These are phyloP conservation scores for Poeciliopsis turneri DNA, from an alignment of 2,797 vertebrate species.

Conservation along the genomic window DNA sequence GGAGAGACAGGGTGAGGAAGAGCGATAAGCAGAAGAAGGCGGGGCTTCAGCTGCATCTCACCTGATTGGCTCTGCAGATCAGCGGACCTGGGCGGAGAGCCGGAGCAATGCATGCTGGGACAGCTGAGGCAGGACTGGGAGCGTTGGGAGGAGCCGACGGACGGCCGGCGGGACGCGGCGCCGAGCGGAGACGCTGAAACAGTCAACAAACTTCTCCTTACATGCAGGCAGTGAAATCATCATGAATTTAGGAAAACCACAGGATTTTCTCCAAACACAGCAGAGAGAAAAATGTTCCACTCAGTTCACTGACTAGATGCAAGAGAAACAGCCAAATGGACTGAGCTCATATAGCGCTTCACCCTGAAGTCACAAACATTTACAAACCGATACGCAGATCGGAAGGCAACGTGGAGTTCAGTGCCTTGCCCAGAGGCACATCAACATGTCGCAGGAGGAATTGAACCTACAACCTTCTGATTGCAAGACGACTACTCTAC, in stretches of 20 bases:
- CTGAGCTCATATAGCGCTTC: too few species aligned
- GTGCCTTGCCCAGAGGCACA: too few species aligned
- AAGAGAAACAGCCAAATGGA: background rate
- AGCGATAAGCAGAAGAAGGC: conserved; percentile 2
- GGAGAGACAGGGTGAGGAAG: conserved; percentile 14
- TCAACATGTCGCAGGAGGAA: too few species aligned
- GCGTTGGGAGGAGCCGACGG: conserved; percentile 71
- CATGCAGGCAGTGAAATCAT: too few species aligned
- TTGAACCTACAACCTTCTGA: too few species aligned
- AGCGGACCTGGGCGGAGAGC: conserved; percentile 58
- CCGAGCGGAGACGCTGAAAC: conserved; percentile 71
- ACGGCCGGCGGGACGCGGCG: conserved; percentile 58
- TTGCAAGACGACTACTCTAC: too few species aligned
- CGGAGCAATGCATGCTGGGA: conserved; percentile 68
- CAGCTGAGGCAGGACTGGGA: conserved; percentile 70
- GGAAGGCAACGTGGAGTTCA: too few species aligned
- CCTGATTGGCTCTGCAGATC: conserved; percentile 74
- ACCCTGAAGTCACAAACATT: too few species aligned
- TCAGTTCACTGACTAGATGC: background rate
- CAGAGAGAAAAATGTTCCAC: too few species aligned
- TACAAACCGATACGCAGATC: too few species aligned
- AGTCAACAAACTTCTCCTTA: too few species aligned
- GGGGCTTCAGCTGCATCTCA: conserved; percentile 40
- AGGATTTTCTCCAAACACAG: background rate
- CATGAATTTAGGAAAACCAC: too few species aligned